A percentile compares a stretch with the other conserved stretches of the same genome.
Conservation (phyloP, 2,113 vertebrate genomes). For the Bufo gargarizans region DNA sequence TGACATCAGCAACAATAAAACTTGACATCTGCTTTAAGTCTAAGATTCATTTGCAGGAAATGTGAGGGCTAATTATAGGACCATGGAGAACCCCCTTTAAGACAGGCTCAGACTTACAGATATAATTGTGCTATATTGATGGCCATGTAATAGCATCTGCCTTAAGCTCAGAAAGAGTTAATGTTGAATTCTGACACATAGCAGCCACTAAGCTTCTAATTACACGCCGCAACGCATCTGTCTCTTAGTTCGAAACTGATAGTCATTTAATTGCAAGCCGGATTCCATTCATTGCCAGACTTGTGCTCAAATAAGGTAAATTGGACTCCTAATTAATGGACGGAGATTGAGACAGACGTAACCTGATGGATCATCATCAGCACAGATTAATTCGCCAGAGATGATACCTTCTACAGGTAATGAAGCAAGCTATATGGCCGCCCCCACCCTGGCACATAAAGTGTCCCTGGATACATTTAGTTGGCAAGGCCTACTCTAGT, state of each 20-base stretch:
- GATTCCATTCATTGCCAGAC: conserved; percentile 11
- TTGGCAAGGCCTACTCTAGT: too few species aligned
- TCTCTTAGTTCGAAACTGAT: not conserved
- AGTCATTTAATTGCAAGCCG: conserved; percentile 30
- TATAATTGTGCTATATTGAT: too few species aligned
- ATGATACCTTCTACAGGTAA: not conserved
- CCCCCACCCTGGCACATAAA: not conserved
- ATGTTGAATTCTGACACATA: not conserved
- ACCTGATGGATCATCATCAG: not conserved
- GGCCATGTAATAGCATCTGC: not conserved
- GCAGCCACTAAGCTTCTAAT: not conserved
- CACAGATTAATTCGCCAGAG: not conserved
- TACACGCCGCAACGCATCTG: not conserved
- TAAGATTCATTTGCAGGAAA: too few species aligned
- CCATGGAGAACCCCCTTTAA: too few species aligned
- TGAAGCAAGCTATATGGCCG: too few species aligned
- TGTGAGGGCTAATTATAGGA: too few species aligned
- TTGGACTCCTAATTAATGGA: conserved; percentile 25
- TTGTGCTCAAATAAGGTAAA: conserved; percentile 17
- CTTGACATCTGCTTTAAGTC: too few species aligned
- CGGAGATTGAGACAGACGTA: not conserved
- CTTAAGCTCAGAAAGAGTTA: not conserved
- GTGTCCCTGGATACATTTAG: not conserved
- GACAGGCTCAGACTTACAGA: too few species aligned
- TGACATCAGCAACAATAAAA: too few species aligned